Base-by-base conservation (phyloP, 1,140 invertebrate genomes). In the Megalonaias nervosa region DNA sequence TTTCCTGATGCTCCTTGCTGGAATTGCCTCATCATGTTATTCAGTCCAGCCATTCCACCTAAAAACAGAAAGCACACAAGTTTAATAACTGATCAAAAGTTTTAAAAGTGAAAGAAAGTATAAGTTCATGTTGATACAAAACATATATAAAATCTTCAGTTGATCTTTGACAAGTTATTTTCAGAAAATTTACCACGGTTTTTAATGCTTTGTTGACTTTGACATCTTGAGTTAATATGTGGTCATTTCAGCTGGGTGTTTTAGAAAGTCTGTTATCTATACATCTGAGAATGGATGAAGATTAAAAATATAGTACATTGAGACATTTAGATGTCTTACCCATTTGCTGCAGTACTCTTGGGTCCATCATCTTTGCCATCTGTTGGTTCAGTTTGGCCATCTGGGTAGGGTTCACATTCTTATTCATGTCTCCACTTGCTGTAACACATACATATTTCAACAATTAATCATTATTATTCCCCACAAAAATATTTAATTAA, bases 291-390 rank as follows among this genome's bases (percentile, higher is more conserved):
- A 16, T n/a, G 19, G n/a, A 59, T 55, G 19, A 21, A 17, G 15
- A 57, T 17, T 76, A 15, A 55, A 75, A 71, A 64, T 31, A 17
- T 19, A 26, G 26, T 26, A 71, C 16, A 19, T 64, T 66, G 64
- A 16, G 61, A 31, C 4, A 61, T 16, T 13, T n/a, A 71, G 31
- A 19, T 17, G n/a, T 84, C 90, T 88, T 89, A 95, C 95, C 95
- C 95, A 96, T 96, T 92, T 97, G 95, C 86, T 99, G 97, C 62
- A 99, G 92, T 73, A 99, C 96, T 82, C 97, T 92, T 0, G 99
- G 98, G 92, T 99, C 98, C 95, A 99, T 99, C 97, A 99, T 99
- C 90, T 98, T 98, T 11, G 98, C 98, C 97, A 99, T 99, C 92
- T 99, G 98, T 92, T 99, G 97, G 92, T 99, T 99, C 0, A 99